phyloP scores from a whole-genome alignment of 1,140 invertebrate genomes.

The Papilio glaucus region DNA sequence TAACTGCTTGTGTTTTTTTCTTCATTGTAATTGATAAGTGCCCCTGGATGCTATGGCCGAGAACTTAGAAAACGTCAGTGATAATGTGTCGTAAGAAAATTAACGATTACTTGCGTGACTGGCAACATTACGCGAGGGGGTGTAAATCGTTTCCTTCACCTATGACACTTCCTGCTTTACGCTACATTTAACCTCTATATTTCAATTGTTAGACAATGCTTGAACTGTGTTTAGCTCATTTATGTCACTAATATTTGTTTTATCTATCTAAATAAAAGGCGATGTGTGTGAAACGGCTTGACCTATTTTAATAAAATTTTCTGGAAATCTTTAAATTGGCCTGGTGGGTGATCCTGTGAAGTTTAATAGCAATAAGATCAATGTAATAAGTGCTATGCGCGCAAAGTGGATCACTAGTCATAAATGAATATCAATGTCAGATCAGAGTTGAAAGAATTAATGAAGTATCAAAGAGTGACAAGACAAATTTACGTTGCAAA shows the following conservation, averaged over 20 bases:
- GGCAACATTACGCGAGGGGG: conserved; percentile 16
- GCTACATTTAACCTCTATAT: conserved; percentile 44
- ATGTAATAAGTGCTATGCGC: no score
- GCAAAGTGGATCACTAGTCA: not conserved
- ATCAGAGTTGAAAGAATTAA: no score
- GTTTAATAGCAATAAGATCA: no score
- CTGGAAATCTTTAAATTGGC: no score
- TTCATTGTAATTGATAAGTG: not conserved
- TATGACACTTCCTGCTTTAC: conserved; percentile 46
- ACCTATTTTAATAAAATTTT: no score
- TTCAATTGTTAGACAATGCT: conserved; percentile 22
- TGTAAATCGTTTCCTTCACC: conserved; percentile 31
- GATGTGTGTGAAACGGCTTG: no score
- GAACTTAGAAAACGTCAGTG: not conserved
- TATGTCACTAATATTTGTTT: not conserved
- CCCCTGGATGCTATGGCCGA: not conserved
- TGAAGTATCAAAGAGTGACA: no score
- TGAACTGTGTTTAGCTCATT: conserved; percentile 1
- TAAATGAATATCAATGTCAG: no score
- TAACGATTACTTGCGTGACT: conserved; percentile 19
- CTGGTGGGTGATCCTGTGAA: no score
- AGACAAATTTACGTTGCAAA: no score
- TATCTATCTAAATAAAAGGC: not conserved
- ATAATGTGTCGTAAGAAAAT: not conserved
- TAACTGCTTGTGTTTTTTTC: not conserved